Percentiles rank a stretch among this genome's conserved stretches.
phyloP scores from a whole-genome alignment of 2,888 invertebrate genomes.

The Philereme vetulata region DNA sequence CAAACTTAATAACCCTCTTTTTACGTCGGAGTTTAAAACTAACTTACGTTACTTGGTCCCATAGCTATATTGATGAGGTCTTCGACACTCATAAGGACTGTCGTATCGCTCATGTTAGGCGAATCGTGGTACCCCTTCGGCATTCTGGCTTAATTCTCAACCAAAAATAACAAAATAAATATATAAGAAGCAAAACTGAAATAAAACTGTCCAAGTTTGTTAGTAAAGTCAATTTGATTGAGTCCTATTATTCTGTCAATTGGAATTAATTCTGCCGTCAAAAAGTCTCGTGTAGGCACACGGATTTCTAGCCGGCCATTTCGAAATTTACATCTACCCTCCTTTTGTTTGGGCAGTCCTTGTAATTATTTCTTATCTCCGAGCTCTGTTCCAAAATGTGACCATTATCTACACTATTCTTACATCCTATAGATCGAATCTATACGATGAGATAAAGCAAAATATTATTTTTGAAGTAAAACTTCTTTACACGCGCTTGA shows the following conservation, averaged over 20 bases:
- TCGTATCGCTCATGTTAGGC: constrained; percentile 61
- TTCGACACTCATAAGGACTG: constrained; percentile 62
- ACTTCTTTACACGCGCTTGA: too few species aligned
- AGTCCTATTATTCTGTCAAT: constrained; percentile 1
- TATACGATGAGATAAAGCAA: too few species aligned
- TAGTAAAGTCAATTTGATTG: constrained; percentile 4
- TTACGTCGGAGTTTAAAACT: not conserved
- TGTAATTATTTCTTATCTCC: too few species aligned
- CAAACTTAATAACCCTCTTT: too few species aligned
- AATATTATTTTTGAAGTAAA: too few species aligned
- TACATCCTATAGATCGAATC: too few species aligned
- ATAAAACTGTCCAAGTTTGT: not conserved
- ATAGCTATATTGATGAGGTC: constrained; percentile 63
- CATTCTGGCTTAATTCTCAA: constrained; percentile 9
- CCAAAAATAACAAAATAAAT: constrained; percentile 10
- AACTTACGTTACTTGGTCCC: constrained; percentile 50
- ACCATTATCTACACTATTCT: too few species aligned
- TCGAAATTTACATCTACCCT: too few species aligned
- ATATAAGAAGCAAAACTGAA: not conserved
- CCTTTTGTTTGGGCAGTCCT: too few species aligned
- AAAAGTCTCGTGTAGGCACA: too few species aligned
- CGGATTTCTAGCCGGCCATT: too few species aligned
- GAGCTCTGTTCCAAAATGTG: too few species aligned
- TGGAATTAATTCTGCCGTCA: not conserved
- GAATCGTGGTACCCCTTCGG: not conserved